phyloP scores from a whole-genome alignment of 2,797 vertebrate genomes.

The Pangasius mekongensis region DNA sequence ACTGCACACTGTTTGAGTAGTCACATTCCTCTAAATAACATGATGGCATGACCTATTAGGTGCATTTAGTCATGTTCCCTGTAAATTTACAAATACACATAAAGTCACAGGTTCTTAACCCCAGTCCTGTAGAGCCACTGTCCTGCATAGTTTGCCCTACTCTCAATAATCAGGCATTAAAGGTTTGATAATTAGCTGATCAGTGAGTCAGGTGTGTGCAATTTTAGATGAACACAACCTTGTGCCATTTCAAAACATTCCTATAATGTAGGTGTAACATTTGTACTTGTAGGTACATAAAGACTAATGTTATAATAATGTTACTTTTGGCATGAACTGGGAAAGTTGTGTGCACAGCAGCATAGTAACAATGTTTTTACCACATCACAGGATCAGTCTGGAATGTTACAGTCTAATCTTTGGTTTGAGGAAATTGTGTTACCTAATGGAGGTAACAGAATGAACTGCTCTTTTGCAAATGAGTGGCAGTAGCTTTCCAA shows the following conservation, averaged over 20 bases:
- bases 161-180: no score
- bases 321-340: neutral
- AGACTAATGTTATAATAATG: neutral
- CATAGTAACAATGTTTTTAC: neutral
- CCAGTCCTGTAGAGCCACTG: no score
- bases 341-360: neutral
- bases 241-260: neutral
- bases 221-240: neutral
- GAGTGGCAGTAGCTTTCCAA: neutral
- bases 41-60: constrained; percentile 1
- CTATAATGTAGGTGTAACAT: neutral
- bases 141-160: neutral
- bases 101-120: neutral
- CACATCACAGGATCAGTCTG: neutral
- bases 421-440: neutral
- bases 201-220: neutral
- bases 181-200: neutral
- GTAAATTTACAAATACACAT: neutral
- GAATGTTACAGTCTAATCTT: neutral
- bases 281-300: neutral
- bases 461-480: neutral
- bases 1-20: neutral
- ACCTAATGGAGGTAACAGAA: neutral
- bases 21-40: neutral
- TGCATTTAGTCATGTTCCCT: neutral